Evolutionary conservation across 1,140 invertebrate species (phyloP).

Genomic region (Zaprionus inermis): DNA sequence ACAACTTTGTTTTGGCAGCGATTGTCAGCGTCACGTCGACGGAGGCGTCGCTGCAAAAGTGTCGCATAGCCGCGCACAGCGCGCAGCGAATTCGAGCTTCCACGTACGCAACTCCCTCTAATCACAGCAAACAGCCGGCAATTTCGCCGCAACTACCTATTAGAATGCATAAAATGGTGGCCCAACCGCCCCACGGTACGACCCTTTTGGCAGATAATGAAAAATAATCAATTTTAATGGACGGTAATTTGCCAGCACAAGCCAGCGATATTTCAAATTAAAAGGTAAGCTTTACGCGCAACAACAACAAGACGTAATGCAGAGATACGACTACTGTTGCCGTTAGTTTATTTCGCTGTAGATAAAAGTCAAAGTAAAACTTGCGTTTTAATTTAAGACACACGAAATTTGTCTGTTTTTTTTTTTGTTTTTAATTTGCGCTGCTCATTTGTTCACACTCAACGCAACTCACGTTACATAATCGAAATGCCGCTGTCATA

Average conservation of each 20-base stretch:
- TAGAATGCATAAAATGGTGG: neutral
- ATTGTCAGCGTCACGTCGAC: neutral
- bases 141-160: slow-evolving; percentile 28
- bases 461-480: slow-evolving; percentile 63
- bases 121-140: slow-evolving; percentile 16
- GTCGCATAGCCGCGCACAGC: slow-evolving; percentile 13
- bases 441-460: slow-evolving; percentile 3
- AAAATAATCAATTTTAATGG: slow-evolving; percentile 79
- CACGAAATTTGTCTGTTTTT: slow-evolving; percentile 15
- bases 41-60: slow-evolving; percentile 36
- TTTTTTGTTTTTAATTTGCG: slow-evolving; percentile 18
- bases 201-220: slow-evolving; percentile 52
- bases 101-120: slow-evolving; percentile 8
- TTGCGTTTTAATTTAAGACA: slow-evolving; percentile 39
- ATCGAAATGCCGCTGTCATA: slow-evolving; percentile 48
- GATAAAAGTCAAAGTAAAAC: slow-evolving; percentile 53
- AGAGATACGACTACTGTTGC: slow-evolving; percentile 18
- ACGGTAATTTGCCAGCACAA: slow-evolving; percentile 67
- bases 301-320: neutral
- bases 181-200: neutral
- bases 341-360: slow-evolving; percentile 47
- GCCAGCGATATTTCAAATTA: slow-evolving; percentile 69
- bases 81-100: slow-evolving; percentile 14
- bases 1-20: slow-evolving; percentile 1
- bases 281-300: slow-evolving; percentile 55